Evolutionary conservation across 2,797 vertebrate genomes (phyloP).

Genomic region (Coluber constrictor): DNA sequence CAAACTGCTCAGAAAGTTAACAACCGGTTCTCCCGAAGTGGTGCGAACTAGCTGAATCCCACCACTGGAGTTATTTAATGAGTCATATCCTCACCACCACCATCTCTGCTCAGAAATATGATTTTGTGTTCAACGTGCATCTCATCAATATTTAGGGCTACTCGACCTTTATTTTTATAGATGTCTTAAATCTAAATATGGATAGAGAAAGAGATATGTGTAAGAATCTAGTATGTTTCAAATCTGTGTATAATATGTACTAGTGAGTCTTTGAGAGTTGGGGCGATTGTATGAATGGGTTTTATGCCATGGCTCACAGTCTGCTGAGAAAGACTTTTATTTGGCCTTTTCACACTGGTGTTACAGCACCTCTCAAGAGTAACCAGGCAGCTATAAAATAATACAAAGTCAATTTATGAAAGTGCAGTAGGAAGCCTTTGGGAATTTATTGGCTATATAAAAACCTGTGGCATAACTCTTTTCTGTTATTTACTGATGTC

Average conservation of each 20-base stretch:
- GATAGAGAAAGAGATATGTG: neutral
- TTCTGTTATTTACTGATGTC: neutral
- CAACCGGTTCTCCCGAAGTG: too few species aligned
- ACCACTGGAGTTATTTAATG: neutral
- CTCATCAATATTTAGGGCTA: neutral
- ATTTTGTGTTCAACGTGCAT: neutral
- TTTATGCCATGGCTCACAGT: neutral
- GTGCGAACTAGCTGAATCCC: too few species aligned
- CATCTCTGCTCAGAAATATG: neutral
- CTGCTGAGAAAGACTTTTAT: neutral
- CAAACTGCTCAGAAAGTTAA: too few species aligned
- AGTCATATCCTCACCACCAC: neutral
- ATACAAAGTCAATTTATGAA: neutral
- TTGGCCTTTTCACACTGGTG: neutral
- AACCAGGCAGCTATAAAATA: neutral
- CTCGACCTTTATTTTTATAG: neutral
- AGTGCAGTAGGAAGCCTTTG: neutral
- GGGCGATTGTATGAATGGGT: neutral
- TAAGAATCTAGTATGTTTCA: neutral
- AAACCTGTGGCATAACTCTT: neutral
- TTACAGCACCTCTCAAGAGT: neutral
- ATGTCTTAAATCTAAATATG: neutral
- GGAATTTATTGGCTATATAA: neutral
- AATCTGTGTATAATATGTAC: neutral
- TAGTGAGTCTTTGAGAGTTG: neutral